Evolutionary conservation across 2,113 vertebrate genomes (phyloP), one percentile per base, ranked within the genome.

Genomic region (Psittacara wagleri): DNA sequence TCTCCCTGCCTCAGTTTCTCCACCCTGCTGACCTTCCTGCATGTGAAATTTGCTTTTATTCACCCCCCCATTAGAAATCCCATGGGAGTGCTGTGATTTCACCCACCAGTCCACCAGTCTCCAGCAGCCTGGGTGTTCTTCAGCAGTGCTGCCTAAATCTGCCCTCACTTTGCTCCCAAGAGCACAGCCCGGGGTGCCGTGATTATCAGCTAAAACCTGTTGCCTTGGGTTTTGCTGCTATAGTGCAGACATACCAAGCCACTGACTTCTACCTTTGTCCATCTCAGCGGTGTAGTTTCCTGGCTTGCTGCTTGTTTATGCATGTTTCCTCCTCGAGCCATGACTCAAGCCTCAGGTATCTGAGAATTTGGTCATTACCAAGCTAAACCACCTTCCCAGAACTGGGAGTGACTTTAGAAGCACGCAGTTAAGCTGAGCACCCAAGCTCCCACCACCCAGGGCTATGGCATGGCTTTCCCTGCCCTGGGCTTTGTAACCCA

Each of bases 321-420:
- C 86, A 86, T 6, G 79, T 95, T 96, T 86, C 76, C 85, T 78
- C 72, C 80, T 61, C 1, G 0, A 73, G 62, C 27, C 0, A 1
- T 97, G 96, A 96, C 91, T 96, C 96, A 95, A 69, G 88, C 55
- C 41, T 93, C 92, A 88, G 93, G 66, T 95, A 94, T 97, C 85
- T 43, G 49, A 79, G 83, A 89, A 51, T 82, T 94, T 68, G 88
- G 96, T 87, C 93, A 83, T 76, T 72, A 31, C 63, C 1, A 61
- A 91, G 81, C 83, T 63, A 35, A 92, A 61, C 6, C 94, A 92
- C 93, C 76, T 96, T 93, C 83, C 85, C 80, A 4, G 68, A 43
- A 55, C 39, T 8, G 61, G 64, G 73, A 87, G 18, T n/a, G 20
- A 74, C 24, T 84, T 81, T 4, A 41, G 90, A 64, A 86, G 63